Conservation (phyloP, 2,113 vertebrate species). For the Oxygymnocypris stewartii region DNA sequence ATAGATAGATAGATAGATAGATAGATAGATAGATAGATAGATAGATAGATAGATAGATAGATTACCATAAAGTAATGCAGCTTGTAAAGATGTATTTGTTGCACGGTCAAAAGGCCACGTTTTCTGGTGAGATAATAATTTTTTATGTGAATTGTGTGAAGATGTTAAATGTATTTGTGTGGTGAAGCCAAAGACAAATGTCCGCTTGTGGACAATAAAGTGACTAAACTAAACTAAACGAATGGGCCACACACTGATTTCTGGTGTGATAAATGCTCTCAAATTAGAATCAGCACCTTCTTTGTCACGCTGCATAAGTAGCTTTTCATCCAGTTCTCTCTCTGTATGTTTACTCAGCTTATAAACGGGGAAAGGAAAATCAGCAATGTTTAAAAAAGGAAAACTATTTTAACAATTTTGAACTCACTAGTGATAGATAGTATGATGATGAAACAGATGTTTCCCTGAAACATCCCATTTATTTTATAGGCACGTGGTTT, state of each 20-base stretch:
- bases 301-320: neutral
- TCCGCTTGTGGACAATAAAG: no score
- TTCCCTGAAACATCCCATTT: constrained; percentile 32
- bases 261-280: constrained; percentile 4
- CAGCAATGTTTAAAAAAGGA: constrained; percentile 18
- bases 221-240: no score
- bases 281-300: constrained; percentile 19
- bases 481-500: constrained; percentile 19
- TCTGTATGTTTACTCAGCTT: constrained; percentile 40
- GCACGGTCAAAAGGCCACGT: neutral
- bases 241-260: constrained; percentile 5
- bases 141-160: no score
- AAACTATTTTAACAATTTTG: constrained; percentile 29
- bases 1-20: no score
- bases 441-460: constrained; percentile 27
- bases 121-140: neutral
- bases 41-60: no score
- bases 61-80: neutral
- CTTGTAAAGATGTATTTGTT: neutral
- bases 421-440: constrained; percentile 17
- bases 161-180: no score
- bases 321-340: constrained; percentile 9
- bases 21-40: no score
- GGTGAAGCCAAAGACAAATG: no score
- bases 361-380: constrained; percentile 8